Percentiles rank a stretch among this genome's conserved stretches.
These are phyloP conservation scores for Embiotoca jacksoni DNA, from an alignment of 2,113 vertebrate species.

Conservation along the genomic window DNA sequence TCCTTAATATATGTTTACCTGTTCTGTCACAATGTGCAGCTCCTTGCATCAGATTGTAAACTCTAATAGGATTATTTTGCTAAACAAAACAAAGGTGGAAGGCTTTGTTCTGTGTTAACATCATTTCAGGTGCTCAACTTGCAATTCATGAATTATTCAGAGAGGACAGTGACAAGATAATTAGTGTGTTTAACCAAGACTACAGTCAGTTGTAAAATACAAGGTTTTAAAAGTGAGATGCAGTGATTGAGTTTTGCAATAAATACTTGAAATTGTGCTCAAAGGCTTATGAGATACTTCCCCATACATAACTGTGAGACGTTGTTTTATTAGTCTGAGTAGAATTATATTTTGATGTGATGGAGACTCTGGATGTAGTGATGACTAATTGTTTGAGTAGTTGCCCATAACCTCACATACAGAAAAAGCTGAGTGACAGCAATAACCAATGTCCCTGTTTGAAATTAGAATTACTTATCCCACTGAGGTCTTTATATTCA, in stretches of 20 bases:
- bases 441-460: background rate
- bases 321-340: constrained; percentile 18
- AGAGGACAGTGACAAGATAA: background rate
- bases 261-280: background rate
- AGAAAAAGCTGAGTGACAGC: background rate
- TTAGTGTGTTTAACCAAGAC: constrained; percentile 3
- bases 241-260: constrained; percentile 21
- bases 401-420: background rate
- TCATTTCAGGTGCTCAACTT: constrained; percentile 16
- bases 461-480: constrained; percentile 4
- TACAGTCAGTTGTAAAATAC: background rate
- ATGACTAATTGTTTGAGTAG: constrained; percentile 12
- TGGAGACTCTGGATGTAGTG: constrained; percentile 2
- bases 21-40: too few species aligned
- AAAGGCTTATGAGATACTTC: background rate
- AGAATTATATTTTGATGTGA: constrained; percentile 1
- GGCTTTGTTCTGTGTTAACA: background rate
- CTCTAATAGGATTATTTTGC: too few species aligned
- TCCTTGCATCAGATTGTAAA: too few species aligned
- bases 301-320: background rate
- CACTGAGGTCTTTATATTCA: background rate
- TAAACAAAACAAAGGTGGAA: background rate
- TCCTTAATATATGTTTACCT: too few species aligned
- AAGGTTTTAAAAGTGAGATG: background rate
- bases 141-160: constrained; percentile 20